Conservation (phyloP, 2,888 invertebrate species). For the Xestia c-nigrum region DNA sequence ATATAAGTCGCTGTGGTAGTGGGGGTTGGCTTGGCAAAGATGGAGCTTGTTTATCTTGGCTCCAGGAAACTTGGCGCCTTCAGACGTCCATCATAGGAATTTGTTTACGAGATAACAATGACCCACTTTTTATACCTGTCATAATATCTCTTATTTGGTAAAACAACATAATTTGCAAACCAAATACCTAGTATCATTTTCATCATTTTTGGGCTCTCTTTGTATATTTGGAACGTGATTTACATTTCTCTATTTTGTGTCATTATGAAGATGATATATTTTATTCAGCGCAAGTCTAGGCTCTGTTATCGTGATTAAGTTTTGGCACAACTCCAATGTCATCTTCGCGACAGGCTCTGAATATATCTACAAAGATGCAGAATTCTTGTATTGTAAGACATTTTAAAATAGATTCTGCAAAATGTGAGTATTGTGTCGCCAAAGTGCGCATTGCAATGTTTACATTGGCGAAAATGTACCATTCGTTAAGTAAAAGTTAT, state of each 20-base stretch:
- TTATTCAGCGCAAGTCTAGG: conserved; percentile 31
- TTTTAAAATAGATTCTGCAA: conserved; percentile 3
- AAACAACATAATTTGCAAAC: conserved; percentile 46
- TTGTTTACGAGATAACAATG: conserved; percentile 75
- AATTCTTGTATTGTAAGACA: conserved; percentile 1
- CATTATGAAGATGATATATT: conserved; percentile 8
- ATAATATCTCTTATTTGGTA: conserved; percentile 64
- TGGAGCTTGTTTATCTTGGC: conserved; percentile 72
- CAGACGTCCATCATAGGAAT: conserved; percentile 72
- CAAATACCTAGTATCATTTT: conserved; percentile 11
- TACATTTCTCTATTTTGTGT: conserved; percentile 15
- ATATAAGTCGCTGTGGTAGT: conserved; percentile 42
- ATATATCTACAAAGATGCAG: conserved; percentile 19
- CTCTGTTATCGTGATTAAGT: conserved; percentile 31
- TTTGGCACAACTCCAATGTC: conserved; percentile 53
- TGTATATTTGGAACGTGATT: conserved; percentile 12
- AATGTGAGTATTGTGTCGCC: conserved; percentile 3
- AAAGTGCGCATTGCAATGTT: conserved; percentile 7
- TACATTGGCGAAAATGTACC: background rate
- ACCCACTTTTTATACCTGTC: conserved; percentile 73
- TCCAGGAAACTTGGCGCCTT: conserved; percentile 76
- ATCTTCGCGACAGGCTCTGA: conserved; percentile 5
- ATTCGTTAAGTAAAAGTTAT: background rate
- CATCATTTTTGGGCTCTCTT: background rate
- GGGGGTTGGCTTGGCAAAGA: conserved; percentile 61